Evolutionary conservation across 2,888 invertebrate genomes (phyloP), one percentile per base, ranked within the genome.

Genomic region (Drosophila paranaensis): DNA sequence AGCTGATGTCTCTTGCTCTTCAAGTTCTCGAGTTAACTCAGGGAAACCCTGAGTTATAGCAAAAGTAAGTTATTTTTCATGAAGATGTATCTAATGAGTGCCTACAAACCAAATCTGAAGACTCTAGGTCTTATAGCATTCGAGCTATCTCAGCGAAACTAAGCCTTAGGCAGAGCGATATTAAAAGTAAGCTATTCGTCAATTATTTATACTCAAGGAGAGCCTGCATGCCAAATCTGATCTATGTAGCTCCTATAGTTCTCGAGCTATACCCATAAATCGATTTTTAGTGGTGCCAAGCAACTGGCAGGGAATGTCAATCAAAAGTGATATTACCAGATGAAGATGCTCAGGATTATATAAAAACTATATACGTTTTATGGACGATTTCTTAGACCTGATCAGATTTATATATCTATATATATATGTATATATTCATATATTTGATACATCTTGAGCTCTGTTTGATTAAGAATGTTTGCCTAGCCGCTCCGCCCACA

Each of bases 391-490:
- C 3, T 13, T 25, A 6, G 16, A 45, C 6, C 43, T 13, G 6
- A 25, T 25, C 42, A 45, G 25, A 11, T 10, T n/a, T n/a, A n/a
- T n/a, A n/a, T n/a, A n/a, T n/a, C n/a, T n/a, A n/a, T n/a, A n/a
- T n/a, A n/a, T n/a, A 8, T 50, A 16, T 16, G 20, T 16, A 14
- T 20, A 30, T 30, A 20, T 30, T 9, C 30, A 16, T 16, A 33
- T 16, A 35, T 16, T 13, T 16, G 33, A 6, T 37, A 13, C 25
- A 20, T 27, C 53, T 39, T n/a, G 14, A 25, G 25, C 13, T 5
- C 20, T 37, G 51, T n/a, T 11, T 54, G 40, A 54, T 54, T 54
- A 40, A 27, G 10, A n/a, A 20, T n/a, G 67, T 39, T 11, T 20
- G 40, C 20, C 16, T 16, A 11, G 25, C 4, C 25, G 25, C 45